Conservation (phyloP, 2,888 invertebrate genomes). For the Arrhopalites spinosus region DNA sequence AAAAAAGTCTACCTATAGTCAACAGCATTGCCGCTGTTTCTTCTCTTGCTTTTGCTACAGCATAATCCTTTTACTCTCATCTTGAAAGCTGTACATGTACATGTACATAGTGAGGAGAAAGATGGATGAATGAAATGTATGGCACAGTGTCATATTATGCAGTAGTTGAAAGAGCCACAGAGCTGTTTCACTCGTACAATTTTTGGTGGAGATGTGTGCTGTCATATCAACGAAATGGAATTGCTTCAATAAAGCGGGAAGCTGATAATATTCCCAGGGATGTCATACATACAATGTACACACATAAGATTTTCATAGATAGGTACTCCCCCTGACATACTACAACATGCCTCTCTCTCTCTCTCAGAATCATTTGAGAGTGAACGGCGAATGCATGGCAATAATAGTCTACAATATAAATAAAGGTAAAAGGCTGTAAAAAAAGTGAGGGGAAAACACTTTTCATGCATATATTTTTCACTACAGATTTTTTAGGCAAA, state of each 20-base stretch:
- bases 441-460: background rate
- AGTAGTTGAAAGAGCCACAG: background rate
- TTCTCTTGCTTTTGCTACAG: background rate
- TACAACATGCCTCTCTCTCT: background rate
- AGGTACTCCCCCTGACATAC: too few species aligned
- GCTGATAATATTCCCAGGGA: conserved; percentile 28
- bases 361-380: background rate
- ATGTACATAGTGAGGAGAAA: background rate
- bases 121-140: background rate
- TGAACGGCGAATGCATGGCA: too few species aligned
- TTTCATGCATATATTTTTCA: background rate
- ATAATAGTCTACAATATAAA: conserved; percentile 4
- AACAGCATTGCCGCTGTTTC: background rate
- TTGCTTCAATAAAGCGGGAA: conserved; percentile 31
- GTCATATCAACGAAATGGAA: conserved; percentile 32
- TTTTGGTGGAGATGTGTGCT: background rate
- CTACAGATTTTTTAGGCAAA: background rate
- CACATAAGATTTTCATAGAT: too few species aligned
- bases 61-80: conserved; percentile 10
- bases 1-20: background rate
- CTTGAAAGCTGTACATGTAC: background rate
- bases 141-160: background rate
- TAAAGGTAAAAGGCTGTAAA: conserved; percentile 8
- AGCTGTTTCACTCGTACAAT: conserved; percentile 6
- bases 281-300: background rate